Conservation (phyloP, 2,113 vertebrate genomes). For the Stegostoma tigrinum region DNA sequence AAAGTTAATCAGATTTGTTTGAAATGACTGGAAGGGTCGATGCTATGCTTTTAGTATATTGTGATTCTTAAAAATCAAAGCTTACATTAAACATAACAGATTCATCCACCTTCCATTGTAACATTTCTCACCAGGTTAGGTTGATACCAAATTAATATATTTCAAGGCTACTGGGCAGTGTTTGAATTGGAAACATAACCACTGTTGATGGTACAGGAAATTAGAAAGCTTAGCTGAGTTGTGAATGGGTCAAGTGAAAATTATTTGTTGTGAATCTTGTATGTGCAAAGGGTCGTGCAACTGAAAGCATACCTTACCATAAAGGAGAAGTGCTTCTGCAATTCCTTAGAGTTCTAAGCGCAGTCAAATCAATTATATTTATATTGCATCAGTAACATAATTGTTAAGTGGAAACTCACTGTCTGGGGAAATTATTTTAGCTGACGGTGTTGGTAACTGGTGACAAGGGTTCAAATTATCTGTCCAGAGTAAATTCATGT, state of each 20-base stretch:
- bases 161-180: background rate
- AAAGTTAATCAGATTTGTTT: background rate
- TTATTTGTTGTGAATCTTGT: slow-evolving; percentile 3
- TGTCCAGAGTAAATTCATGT: background rate
- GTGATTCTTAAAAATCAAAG: background rate
- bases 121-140: background rate
- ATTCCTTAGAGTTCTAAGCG: background rate
- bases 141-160: background rate
- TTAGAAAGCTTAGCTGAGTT: background rate
- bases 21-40: background rate
- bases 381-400: background rate
- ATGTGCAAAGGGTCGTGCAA: background rate
- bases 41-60: background rate
- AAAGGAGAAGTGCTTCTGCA: background rate
- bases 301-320: background rate
- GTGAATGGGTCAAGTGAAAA: background rate
- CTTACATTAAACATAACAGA: background rate
- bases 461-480: background rate
- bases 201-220: background rate
- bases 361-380: background rate
- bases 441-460: background rate
- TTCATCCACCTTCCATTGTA: background rate
- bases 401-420: background rate
- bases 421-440: background rate
- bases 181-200: background rate